These are phyloP conservation scores for Salvator merianae DNA, from an alignment of 2,113 vertebrate species.

Conservation along the genomic window DNA sequence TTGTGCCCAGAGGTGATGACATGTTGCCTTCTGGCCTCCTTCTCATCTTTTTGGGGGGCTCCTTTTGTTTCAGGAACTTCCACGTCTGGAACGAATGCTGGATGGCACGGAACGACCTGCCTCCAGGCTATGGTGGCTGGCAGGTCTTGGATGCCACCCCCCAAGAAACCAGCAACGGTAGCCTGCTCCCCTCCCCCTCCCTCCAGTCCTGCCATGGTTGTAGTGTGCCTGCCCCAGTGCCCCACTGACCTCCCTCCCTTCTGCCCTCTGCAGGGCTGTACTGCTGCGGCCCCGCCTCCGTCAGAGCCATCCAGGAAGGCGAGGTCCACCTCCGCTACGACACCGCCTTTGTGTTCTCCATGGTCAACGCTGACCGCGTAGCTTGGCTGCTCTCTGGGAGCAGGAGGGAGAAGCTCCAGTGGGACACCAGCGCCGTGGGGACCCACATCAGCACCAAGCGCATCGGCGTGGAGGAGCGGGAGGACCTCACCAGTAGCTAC, in stretches of 20 bases:
- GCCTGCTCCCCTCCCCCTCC: neutral
- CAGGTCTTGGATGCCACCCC: conserved; percentile 73
- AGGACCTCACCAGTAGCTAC: conserved; percentile 69
- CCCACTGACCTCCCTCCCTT: neutral
- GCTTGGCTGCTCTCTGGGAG: conserved; percentile 71
- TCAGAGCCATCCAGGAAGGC: conserved; percentile 69
- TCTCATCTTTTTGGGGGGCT: neutral
- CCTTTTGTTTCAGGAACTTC: conserved; percentile 64
- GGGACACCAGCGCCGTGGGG: conserved; percentile 48
- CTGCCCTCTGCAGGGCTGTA: conserved; percentile 57
- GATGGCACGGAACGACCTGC: conserved; percentile 71
- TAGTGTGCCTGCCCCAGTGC: neutral
- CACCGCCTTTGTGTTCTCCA: conserved; percentile 66
- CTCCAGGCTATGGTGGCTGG: conserved; percentile 67
- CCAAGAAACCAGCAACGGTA: conserved; percentile 71
- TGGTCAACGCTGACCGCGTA: conserved; percentile 77
- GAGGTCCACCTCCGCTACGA: conserved; percentile 65
- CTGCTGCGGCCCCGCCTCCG: conserved; percentile 69
- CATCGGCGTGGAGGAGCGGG: conserved; percentile 55
- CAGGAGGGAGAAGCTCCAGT: conserved; percentile 62
- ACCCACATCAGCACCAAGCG: conserved; percentile 72
- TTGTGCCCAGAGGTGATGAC: neutral
- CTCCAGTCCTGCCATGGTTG: too few species aligned
- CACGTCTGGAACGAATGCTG: conserved; percentile 75
- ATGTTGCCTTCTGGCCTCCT: neutral